These are phyloP conservation scores for Aurelia sp. DNA, from an alignment of 30 jellyfish, hydroid and myxozoan species.

Conservation along the genomic window DNA sequence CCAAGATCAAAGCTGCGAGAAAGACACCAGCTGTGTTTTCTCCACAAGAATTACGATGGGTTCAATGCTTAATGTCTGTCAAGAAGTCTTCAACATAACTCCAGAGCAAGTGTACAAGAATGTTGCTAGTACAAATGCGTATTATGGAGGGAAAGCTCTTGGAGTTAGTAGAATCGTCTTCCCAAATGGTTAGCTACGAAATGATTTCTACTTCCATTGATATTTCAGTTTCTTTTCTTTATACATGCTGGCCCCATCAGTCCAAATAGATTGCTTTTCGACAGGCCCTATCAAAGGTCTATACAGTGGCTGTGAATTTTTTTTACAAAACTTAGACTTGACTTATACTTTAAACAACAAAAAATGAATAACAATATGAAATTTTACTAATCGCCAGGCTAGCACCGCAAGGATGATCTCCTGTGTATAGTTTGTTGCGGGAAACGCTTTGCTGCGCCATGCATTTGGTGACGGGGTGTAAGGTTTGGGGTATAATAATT, in stretches of 20 bases:
- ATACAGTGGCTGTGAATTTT: not conserved
- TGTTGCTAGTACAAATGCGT: slow-evolving; percentile 57
- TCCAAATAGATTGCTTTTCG: not conserved
- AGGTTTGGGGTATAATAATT: no score
- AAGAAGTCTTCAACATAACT: slow-evolving; percentile 51
- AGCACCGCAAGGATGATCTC: no score
- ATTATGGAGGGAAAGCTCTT: slow-evolving; percentile 67
- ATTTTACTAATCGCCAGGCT: no score
- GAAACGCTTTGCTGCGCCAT: no score
- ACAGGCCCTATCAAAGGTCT: not conserved
- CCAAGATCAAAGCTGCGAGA: slow-evolving; percentile 70
- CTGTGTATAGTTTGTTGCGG: no score
- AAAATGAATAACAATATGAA: no score
- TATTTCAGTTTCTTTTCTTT: no score
- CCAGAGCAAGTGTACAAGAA: slow-evolving; percentile 39
- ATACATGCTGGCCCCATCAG: no score
- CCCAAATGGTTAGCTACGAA: slow-evolving; percentile 61
- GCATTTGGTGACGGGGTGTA: no score
- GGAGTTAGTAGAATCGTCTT: slow-evolving; percentile 73
- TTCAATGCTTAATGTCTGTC: slow-evolving; percentile 47
- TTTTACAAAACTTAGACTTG: not conserved
- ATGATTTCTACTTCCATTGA: no score
- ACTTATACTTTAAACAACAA: no score
- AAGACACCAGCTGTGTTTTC: slow-evolving; percentile 58
- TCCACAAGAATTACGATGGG: slow-evolving; percentile 47